Base-by-base conservation (phyloP, 2,113 vertebrate genomes). In the Chiloscyllium plagiosum region DNA sequence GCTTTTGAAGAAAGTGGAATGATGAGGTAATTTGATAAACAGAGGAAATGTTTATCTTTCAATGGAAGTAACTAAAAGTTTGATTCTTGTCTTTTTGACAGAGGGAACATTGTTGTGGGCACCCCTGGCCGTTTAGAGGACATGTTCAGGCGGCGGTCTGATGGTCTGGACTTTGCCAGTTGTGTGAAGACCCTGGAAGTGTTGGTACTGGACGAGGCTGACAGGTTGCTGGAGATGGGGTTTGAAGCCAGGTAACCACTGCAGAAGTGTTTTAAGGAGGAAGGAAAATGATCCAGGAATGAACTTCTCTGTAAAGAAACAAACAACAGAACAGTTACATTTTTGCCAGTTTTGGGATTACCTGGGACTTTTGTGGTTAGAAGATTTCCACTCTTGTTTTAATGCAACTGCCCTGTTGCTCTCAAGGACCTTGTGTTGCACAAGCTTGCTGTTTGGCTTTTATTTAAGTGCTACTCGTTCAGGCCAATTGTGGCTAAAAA, bases 141-240 rank as follows among this genome's bases (percentile, higher is more conserved):
- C 97, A 98, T 99, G 98, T 99, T 99, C 97, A 97, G 98, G 95
- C 98, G 99, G 94, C 99, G 98, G 97, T 97, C 98, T 0, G 99
- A 99, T 0, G 99, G 99, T 0, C 96, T 99, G 97, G 98, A 99
- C 96, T 96, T 99, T 83, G 97, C 98, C 37, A 96, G 97, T 96
- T 98, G 96, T 0, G 98, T 99, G 95, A 98, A 97, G 96, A 97
- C 98, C 87, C 98, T 99, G 17, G 99, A 99, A 0, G 98, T 99
- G 4, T 97, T 99, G 96, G 98, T 99, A 13, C 96, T 99, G 24
- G 99, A 99, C 19, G 99, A 99, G 96, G 99, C 99, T 0, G 99
- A 99, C 97, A 97, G 99, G 47, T 98, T 99, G 17, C 97, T 99
- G 0, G 99, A 99, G 94, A 98, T 99, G 99, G 99, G 99, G 33